A percentile compares a stretch with the other conserved stretches of the same genome.
These are phyloP conservation scores for Penaeus indicus DNA, from an alignment of 1,140 invertebrate genomes.

Conservation along the genomic window DNA sequence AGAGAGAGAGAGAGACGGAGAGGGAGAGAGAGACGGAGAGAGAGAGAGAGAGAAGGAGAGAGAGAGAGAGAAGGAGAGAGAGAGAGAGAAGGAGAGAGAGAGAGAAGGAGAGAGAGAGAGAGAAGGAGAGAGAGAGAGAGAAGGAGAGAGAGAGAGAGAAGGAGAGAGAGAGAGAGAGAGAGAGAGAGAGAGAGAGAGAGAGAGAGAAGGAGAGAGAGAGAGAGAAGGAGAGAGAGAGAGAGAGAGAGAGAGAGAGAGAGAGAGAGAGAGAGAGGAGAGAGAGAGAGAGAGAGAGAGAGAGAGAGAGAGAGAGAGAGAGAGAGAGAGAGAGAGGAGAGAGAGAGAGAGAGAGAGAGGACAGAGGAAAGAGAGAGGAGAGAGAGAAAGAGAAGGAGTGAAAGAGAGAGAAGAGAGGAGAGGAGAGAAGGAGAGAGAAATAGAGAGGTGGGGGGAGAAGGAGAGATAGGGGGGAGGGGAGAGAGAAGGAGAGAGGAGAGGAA, in stretches of 20 bases:
- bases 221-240: too few species aligned
- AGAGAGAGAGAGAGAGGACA: neutral
- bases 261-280: neutral
- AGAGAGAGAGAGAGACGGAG: neutral
- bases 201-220: too few species aligned
- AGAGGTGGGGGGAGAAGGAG: too few species aligned
- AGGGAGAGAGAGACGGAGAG: too few species aligned
- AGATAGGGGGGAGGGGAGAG: too few species aligned
- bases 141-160: too few species aligned
- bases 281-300: neutral
- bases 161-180: too few species aligned
- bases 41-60: neutral
- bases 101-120: too few species aligned
- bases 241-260: neutral
- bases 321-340: neutral
- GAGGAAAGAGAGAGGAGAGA: neutral
- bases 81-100: neutral
- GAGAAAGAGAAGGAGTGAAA: neutral
- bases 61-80: slow-evolving; percentile 25
- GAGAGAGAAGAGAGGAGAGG: neutral
- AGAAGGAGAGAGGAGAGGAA: too few species aligned
- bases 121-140: too few species aligned
- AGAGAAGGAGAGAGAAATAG: too few species aligned
- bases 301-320: slow-evolving; percentile 24
- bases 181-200: too few species aligned